Conservation (phyloP, 2,888 invertebrate genomes). For the Theretra japonica region DNA sequence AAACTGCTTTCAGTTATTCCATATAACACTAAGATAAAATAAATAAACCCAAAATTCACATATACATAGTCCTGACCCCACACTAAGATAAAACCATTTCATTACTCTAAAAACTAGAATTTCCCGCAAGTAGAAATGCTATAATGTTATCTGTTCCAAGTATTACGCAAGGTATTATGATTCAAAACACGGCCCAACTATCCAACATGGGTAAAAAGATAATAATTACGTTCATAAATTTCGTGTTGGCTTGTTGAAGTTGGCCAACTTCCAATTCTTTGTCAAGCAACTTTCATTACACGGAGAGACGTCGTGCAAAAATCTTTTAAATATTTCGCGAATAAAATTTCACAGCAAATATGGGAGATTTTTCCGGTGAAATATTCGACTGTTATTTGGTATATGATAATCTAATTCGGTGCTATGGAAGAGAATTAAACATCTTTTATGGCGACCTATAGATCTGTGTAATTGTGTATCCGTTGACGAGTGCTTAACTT, state of each 20-base stretch:
- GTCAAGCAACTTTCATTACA: constrained; percentile 26
- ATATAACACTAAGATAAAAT: too few relatives aligned
- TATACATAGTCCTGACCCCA: too few relatives aligned
- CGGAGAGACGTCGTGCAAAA: constrained; percentile 14
- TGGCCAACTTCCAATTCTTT: constrained; percentile 19
- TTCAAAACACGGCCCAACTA: constrained; percentile 16
- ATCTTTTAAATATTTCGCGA: constrained; percentile 22
- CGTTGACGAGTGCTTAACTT: too few relatives aligned
- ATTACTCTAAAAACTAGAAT: background rate
- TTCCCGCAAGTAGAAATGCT: background rate
- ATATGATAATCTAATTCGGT: background rate
- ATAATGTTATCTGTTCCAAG: constrained; percentile 3
- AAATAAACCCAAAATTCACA: too few relatives aligned
- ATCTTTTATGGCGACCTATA: too few relatives aligned
- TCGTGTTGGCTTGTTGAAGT: constrained; percentile 26
- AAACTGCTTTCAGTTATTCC: too few relatives aligned
- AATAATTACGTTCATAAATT: constrained; percentile 25
- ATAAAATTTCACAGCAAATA: constrained; percentile 8
- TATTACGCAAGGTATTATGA: background rate
- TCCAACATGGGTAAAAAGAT: constrained; percentile 21
- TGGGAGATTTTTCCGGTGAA: background rate
- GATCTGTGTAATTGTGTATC: too few relatives aligned
- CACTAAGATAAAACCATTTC: background rate
- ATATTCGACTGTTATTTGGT: background rate
- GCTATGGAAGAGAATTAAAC: background rate